Conservation (phyloP, 2,113 vertebrate genomes). For the Puffinus mauretanicus region DNA sequence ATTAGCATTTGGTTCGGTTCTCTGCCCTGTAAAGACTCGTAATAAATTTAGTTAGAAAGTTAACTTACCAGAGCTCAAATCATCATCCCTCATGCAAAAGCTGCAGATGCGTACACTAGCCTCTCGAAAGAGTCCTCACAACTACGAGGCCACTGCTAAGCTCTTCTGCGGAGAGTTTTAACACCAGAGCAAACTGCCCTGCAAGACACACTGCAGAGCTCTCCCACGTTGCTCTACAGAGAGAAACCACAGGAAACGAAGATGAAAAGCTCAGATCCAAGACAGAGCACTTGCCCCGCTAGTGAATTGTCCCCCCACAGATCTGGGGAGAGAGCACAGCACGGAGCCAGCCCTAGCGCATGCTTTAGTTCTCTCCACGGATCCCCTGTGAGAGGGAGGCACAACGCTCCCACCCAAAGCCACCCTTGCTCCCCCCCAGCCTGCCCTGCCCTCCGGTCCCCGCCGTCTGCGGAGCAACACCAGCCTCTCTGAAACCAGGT, state of each 20-base stretch:
- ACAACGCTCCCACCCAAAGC: neutral
- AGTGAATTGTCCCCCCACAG: rapidly evolving
- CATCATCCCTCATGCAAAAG: rapidly evolving
- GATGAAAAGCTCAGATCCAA: neutral
- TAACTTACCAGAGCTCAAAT: neutral
- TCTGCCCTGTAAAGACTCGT: rapidly evolving
- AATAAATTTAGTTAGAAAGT: neutral
- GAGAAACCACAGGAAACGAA: constrained; percentile 50
- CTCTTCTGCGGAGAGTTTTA: neutral
- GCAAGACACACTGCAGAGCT: neutral
- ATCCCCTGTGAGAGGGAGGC: rapidly evolving
- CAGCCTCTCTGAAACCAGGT: neutral
- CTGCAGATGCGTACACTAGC: neutral
- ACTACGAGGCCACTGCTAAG: neutral
- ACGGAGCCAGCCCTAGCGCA: rapidly evolving
- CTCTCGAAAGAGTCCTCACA: neutral
- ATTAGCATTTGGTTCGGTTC: rapidly evolving
- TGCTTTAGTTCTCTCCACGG: rapidly evolving
- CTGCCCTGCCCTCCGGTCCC: neutral
- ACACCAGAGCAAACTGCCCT: neutral
- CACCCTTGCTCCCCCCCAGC: neutral
- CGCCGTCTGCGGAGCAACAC: neutral
- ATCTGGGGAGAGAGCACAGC: rapidly evolving
- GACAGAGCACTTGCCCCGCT: neutral
- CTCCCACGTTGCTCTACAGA: neutral